Percentiles rank a stretch among this genome's conserved stretches.
These are phyloP conservation scores for Acanthosoma haemorrhoidale DNA, from an alignment of 2,888 invertebrate genomes.

Conservation along the genomic window DNA sequence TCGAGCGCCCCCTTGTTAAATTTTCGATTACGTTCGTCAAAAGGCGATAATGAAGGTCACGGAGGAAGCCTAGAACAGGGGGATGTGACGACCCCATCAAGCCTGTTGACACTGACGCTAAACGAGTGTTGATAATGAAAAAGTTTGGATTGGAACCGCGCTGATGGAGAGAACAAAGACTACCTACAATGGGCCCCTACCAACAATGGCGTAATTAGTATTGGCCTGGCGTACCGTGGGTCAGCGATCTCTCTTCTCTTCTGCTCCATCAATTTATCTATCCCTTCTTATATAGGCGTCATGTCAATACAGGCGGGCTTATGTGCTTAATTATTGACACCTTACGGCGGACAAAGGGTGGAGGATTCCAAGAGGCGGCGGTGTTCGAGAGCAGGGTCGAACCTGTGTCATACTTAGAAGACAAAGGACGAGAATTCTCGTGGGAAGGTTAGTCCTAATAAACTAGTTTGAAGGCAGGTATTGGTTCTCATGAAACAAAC, in stretches of 20 bases:
- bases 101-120: neutral
- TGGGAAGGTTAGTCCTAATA: neutral
- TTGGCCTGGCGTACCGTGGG: neutral
- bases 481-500: too few species aligned
- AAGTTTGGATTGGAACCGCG: neutral
- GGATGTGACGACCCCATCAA: too few species aligned
- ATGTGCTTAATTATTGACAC: conserved; percentile 1
- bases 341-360: neutral
- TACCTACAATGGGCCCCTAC: neutral
- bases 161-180: neutral
- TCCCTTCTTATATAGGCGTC: neutral
- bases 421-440: neutral
- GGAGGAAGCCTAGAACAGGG: too few species aligned
- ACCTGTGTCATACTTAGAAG: neutral
- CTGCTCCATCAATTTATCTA: neutral
- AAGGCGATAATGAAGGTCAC: too few species aligned
- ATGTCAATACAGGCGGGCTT: neutral
- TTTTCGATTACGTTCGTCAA: too few species aligned
- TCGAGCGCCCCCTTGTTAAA: too few species aligned
- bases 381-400: neutral
- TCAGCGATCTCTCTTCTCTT: neutral
- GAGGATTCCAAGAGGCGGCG: neutral
- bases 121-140: conserved; percentile 11
- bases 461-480: neutral
- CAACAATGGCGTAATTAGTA: conserved; percentile 14